A percentile compares a stretch with the other conserved stretches of the same genome.
phyloP scores from a whole-genome alignment of 2,113 vertebrate species.

The Cottus gobio region DNA sequence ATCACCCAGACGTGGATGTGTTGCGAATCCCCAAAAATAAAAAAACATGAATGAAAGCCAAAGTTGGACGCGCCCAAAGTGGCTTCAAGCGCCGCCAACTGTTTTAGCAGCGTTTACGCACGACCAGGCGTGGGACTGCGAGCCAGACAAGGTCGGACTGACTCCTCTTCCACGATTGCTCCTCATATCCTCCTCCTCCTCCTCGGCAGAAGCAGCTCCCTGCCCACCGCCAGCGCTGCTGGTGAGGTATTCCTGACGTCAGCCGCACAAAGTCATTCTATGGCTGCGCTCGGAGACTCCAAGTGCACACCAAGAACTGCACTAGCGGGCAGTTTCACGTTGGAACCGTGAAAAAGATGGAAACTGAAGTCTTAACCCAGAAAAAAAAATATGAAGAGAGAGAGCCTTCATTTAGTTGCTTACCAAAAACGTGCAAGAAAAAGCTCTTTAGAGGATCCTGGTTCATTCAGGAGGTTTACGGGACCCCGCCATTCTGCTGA shows the following conservation, averaged over 20 bases:
- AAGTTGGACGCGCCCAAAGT: slow-evolving; percentile 50
- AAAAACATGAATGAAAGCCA: slow-evolving; percentile 58
- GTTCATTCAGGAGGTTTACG: slow-evolving; percentile 27
- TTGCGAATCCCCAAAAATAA: slow-evolving; percentile 2
- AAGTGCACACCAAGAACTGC: slow-evolving; percentile 40
- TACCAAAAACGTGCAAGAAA: not conserved
- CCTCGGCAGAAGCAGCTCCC: slow-evolving; percentile 47
- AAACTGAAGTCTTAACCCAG: not conserved
- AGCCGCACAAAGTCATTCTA: slow-evolving; percentile 58
- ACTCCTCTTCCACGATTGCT: slow-evolving; percentile 61
- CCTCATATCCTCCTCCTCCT: slow-evolving; percentile 63
- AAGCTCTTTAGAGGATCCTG: not conserved
- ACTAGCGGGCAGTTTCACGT: not conserved
- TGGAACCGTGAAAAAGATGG: not conserved
- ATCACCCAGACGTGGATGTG: slow-evolving; percentile 49
- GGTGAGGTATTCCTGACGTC: slow-evolving; percentile 75
- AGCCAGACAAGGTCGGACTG: slow-evolving; percentile 74
- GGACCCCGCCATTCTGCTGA: slow-evolving; percentile 20
- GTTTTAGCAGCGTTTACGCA: slow-evolving; percentile 60
- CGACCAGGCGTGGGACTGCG: slow-evolving; percentile 51
- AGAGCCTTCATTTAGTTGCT: not conserved
- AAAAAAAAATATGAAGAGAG: not conserved
- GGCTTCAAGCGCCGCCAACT: slow-evolving; percentile 52
- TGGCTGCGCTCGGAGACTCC: slow-evolving; percentile 59
- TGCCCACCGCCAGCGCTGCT: slow-evolving; percentile 49